Conservation (phyloP, 2,113 vertebrate species). For the Vulpes ferrilata region DNA sequence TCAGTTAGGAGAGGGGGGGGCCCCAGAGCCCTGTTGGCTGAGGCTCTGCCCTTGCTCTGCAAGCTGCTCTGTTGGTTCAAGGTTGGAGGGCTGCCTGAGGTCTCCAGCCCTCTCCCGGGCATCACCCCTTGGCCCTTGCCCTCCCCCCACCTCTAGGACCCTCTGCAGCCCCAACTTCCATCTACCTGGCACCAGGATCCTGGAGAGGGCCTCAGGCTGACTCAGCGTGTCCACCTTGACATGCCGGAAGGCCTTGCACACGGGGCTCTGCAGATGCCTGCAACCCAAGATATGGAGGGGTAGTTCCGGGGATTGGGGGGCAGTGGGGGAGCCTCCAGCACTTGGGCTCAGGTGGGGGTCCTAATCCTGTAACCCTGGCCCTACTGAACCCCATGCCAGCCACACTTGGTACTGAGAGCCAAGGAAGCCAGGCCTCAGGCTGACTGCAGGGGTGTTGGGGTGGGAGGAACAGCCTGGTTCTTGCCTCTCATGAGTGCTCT, state of each 20-base stretch:
- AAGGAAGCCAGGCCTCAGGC: rapidly evolving
- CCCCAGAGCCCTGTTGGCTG: too few species aligned
- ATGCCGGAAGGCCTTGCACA: conserved; percentile 96
- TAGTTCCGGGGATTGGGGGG: rapidly evolving
- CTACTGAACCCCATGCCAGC: background rate
- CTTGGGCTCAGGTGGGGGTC: rapidly evolving
- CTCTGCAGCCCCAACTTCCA: background rate
- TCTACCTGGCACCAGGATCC: conserved; percentile 95
- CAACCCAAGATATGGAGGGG: rapidly evolving
- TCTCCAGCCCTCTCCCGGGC: background rate
- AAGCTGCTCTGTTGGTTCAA: too few species aligned
- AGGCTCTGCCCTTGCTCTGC: background rate
- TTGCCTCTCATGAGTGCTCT: rapidly evolving
- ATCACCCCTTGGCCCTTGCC: background rate
- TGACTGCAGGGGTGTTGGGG: rapidly evolving
- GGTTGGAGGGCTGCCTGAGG: background rate
- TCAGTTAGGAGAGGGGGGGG: too few species aligned
- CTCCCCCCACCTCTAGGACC: too few species aligned
- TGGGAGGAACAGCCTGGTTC: too few species aligned
- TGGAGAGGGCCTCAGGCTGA: conserved; percentile 94
- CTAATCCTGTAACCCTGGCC: background rate
- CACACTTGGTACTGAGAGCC: background rate
- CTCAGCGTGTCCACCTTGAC: conserved; percentile 97
- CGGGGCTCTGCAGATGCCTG: conserved; percentile 95
- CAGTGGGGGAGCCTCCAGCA: rapidly evolving